Conservation (phyloP, 2,113 vertebrate genomes). For the Gymnorhina tibicen region DNA sequence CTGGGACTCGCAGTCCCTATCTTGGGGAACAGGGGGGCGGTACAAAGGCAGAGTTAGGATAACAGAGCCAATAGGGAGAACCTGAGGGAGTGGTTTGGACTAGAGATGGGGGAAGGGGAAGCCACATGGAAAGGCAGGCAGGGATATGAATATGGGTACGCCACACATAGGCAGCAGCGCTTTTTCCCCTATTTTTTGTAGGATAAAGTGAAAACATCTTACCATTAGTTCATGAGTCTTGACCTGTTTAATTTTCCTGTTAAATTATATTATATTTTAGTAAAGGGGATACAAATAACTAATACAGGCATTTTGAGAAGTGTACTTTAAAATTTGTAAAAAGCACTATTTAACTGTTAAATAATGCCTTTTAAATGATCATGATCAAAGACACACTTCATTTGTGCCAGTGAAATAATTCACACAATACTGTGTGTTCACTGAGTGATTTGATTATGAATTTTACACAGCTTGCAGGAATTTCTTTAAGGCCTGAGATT, state of each 20-base stretch:
- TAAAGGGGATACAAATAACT: rapidly evolving
- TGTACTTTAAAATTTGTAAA: neutral
- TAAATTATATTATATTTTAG: neutral
- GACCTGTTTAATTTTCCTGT: neutral
- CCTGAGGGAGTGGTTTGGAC: too few species aligned
- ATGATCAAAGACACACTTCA: neutral
- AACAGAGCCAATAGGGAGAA: too few species aligned
- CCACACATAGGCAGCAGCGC: rapidly evolving
- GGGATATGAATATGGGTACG: too few species aligned
- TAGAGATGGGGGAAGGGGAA: too few species aligned
- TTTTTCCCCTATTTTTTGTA: neutral
- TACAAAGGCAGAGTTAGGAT: too few species aligned
- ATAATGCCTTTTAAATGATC: neutral
- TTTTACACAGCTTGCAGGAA: neutral
- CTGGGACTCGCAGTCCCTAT: too few species aligned
- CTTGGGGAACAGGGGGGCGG: too few species aligned
- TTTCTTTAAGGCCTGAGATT: neutral
- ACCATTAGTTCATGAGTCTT: neutral
- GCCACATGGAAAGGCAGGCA: too few species aligned
- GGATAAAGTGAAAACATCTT: neutral
- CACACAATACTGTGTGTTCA: neutral
- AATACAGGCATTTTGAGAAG: neutral
- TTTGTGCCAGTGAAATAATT: neutral
- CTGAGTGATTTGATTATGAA: neutral
- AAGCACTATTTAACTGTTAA: neutral